Evolutionary conservation across 2,888 invertebrate genomes (phyloP).

Genomic region (Peribatodes rhomboidaria): DNA sequence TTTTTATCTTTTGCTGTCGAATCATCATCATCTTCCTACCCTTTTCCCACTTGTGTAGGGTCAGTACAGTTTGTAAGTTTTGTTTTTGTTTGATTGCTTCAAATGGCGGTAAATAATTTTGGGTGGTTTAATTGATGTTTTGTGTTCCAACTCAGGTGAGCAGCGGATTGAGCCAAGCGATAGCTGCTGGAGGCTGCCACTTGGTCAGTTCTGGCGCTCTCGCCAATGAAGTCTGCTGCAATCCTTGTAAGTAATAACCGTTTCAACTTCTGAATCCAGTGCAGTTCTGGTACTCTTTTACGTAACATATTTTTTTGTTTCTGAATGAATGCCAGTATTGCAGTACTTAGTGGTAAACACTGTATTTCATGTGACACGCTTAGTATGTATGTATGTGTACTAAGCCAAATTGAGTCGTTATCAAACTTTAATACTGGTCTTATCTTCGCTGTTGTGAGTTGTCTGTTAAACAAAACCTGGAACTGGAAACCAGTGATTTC

Average conservation of each 20-base stretch:
- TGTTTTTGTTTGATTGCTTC: too few species aligned
- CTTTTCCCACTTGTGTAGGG: too few species aligned
- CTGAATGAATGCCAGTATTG: neutral
- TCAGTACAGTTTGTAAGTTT: too few species aligned
- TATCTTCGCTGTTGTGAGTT: too few species aligned
- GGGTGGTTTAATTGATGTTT: neutral
- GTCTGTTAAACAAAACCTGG: too few species aligned
- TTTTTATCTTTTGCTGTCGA: too few species aligned
- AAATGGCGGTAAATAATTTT: neutral
- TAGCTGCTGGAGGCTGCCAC: conserved; percentile 82
- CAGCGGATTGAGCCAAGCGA: conserved; percentile 80
- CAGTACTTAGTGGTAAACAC: neutral
- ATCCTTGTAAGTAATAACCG: conserved; percentile 73
- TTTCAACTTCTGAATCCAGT: too few species aligned
- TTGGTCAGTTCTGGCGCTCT: conserved; percentile 79
- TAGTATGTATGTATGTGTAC: neutral
- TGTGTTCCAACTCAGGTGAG: conserved; percentile 66
- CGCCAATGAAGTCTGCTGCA: conserved; percentile 76
- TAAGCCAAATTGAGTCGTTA: neutral
- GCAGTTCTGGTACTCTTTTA: too few species aligned
- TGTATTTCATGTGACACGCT: neutral
- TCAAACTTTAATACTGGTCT: too few species aligned
- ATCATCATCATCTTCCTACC: too few species aligned
- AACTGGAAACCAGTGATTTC: too few species aligned
- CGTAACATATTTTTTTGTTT: neutral